Conservation (phyloP, 37 sponge, comb jelly and placozoan species). For the Halisarca cf. caerulea region DNA sequence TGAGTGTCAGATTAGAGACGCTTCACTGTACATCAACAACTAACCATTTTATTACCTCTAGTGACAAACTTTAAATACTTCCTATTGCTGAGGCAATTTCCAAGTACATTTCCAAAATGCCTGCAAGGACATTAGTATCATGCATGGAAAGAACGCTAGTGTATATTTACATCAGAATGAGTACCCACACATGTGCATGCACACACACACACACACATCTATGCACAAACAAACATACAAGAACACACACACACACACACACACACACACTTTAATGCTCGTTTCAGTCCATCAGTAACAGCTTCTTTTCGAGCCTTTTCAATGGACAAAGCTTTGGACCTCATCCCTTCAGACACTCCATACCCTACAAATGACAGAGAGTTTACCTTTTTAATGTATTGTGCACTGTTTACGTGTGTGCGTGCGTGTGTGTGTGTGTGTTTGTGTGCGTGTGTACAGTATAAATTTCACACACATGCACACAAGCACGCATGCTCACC, state of each 20-base stretch:
- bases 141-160: background rate
- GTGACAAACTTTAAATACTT: background rate
- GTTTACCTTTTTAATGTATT: too few species aligned
- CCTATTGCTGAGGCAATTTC: constrained; percentile 76
- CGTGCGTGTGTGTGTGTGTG: too few species aligned
- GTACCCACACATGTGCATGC: background rate
- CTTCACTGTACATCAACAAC: too few species aligned
- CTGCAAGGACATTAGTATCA: background rate
- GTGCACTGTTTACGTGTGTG: too few species aligned
- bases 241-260: constrained; percentile 35
- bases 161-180: background rate
- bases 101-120: constrained; percentile 63
- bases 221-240: constrained; percentile 21
- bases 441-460: too few species aligned
- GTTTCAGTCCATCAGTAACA: constrained; percentile 86
- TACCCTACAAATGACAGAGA: constrained; percentile 79
- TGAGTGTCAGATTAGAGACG: too few species aligned
- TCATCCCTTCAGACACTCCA: constrained; percentile 81
- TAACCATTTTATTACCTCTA: background rate
- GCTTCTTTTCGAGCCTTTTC: constrained; percentile 88
- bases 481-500: too few species aligned
- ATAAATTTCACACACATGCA: too few species aligned
- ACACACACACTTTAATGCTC: constrained; percentile 69
- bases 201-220: constrained; percentile 12
- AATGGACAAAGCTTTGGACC: constrained; percentile 80